phyloP scores from a whole-genome alignment of 1,140 invertebrate species.

The Aphelinus atriplicis region DNA sequence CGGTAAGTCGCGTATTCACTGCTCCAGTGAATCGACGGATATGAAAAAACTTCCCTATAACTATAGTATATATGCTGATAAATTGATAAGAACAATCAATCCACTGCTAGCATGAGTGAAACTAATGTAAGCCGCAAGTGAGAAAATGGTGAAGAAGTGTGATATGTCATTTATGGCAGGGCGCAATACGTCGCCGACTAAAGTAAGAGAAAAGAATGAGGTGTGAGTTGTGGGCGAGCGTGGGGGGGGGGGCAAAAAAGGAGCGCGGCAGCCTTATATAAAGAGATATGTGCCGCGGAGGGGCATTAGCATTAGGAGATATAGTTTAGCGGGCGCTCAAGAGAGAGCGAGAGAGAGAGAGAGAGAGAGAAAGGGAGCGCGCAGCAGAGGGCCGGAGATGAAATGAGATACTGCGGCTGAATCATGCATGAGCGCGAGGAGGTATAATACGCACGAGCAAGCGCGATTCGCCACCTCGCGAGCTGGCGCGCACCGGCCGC shows the following conservation, averaged over 20 bases:
- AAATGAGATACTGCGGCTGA: slow-evolving; percentile 67
- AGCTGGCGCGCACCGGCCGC: not conserved
- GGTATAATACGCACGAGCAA: slow-evolving; percentile 31
- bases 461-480: slow-evolving; percentile 56
- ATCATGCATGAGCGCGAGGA: slow-evolving; percentile 64
- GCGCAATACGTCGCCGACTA: slow-evolving; percentile 25
- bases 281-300: slow-evolving; percentile 64
- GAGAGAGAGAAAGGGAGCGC: not conserved
- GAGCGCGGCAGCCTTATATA: slow-evolving; percentile 62
- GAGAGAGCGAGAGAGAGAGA: too few species aligned
- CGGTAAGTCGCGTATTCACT: too few species aligned
- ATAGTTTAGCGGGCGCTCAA: slow-evolving; percentile 61
- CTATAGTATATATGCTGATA: too few species aligned
- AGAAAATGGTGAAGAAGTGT: too few species aligned
- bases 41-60: too few species aligned
- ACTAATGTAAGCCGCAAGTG: too few species aligned
- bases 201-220: slow-evolving; percentile 18
- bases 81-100: too few species aligned
- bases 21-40: too few species aligned
- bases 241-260: slow-evolving; percentile 19
- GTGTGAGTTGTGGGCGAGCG: slow-evolving; percentile 15
- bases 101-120: too few species aligned
- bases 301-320: slow-evolving; percentile 67
- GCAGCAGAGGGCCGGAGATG: slow-evolving; percentile 48
- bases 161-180: not conserved